Percentiles rank a stretch among this genome's conserved stretches.
Evolutionary conservation across 2,888 invertebrate species (phyloP).

Genomic region (Ptilodon capucinus): DNA sequence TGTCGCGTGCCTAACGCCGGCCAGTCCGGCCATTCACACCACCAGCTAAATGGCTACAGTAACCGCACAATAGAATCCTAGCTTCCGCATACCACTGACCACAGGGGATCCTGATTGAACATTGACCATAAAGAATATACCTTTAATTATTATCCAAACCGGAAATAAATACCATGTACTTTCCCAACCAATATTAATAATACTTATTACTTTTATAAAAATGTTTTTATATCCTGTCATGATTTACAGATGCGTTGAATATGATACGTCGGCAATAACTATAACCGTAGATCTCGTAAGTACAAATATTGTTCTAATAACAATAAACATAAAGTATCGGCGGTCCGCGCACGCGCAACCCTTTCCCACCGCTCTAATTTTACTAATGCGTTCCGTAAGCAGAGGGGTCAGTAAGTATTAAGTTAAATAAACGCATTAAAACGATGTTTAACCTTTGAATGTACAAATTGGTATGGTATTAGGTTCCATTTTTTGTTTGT

Average conservation of each 20-base stretch:
- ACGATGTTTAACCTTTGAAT: conserved; percentile 59
- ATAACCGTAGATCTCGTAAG: conserved; percentile 74
- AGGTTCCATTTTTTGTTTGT: conserved; percentile 18
- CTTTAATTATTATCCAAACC: conserved; percentile 58
- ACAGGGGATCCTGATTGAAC: conserved; percentile 62
- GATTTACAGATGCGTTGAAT: conserved; percentile 39
- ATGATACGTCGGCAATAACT: conserved; percentile 60
- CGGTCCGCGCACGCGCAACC: conserved; percentile 55
- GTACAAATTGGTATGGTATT: conserved; percentile 63
- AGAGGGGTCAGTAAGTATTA: conserved; percentile 68
- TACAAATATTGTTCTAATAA: conserved; percentile 82
- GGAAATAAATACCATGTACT: conserved; percentile 27
- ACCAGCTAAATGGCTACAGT: conserved; percentile 49
- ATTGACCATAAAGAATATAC: conserved; percentile 61
- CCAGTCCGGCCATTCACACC: conserved; percentile 29
- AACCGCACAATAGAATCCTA: conserved; percentile 51
- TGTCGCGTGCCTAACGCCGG: conserved; percentile 45
- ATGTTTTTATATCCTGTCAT: conserved; percentile 2
- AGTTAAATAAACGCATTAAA: conserved; percentile 68
- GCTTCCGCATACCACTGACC: conserved; percentile 52
- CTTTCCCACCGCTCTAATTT: conserved; percentile 82
- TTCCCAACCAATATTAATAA: conserved; percentile 22
- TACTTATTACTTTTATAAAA: conserved; percentile 12
- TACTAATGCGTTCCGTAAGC: conserved; percentile 73
- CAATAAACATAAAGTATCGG: conserved; percentile 77